Conservation (phyloP, 2,888 invertebrate species). For the Dorcus parallelipipedus region DNA sequence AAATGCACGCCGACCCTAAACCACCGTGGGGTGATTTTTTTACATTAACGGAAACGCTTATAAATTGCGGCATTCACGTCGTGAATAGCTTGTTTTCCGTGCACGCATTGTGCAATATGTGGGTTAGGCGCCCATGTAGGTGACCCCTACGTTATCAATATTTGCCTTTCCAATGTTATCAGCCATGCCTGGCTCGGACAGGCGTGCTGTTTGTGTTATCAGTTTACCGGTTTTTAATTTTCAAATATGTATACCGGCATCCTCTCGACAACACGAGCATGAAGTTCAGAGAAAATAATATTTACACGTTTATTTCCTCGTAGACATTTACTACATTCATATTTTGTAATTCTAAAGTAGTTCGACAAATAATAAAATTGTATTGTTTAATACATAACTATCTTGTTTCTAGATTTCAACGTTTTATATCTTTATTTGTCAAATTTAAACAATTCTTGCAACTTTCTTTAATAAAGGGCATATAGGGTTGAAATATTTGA, state of each 20-base stretch:
- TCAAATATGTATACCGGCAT: slow-evolving; percentile 15
- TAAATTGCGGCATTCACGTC: not conserved
- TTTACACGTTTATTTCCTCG: too few relatives aligned
- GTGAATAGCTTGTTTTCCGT: not conserved
- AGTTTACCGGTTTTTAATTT: slow-evolving; percentile 23
- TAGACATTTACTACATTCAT: too few relatives aligned
- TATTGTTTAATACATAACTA: too few relatives aligned
- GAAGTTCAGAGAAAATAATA: too few relatives aligned
- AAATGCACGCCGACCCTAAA: slow-evolving; percentile 1
- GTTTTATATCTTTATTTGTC: too few relatives aligned
- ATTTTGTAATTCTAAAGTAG: too few relatives aligned
- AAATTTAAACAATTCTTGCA: too few relatives aligned
- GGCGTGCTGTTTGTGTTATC: slow-evolving; percentile 40
- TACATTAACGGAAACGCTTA: slow-evolving; percentile 1
- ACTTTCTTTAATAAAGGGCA: too few relatives aligned
- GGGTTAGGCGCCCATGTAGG: slow-evolving; percentile 22
- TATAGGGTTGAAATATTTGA: too few relatives aligned
- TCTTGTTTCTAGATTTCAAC: too few relatives aligned
- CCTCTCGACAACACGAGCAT: not conserved
- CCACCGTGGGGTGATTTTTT: slow-evolving; percentile 1
- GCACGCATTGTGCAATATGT: not conserved
- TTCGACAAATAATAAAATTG: too few relatives aligned
- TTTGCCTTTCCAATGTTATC: slow-evolving; percentile 40
- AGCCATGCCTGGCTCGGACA: slow-evolving; percentile 37
- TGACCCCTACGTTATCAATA: slow-evolving; percentile 38